Base-by-base conservation (phyloP, 2,797 vertebrate genomes). In the Fratercula arctica region DNA sequence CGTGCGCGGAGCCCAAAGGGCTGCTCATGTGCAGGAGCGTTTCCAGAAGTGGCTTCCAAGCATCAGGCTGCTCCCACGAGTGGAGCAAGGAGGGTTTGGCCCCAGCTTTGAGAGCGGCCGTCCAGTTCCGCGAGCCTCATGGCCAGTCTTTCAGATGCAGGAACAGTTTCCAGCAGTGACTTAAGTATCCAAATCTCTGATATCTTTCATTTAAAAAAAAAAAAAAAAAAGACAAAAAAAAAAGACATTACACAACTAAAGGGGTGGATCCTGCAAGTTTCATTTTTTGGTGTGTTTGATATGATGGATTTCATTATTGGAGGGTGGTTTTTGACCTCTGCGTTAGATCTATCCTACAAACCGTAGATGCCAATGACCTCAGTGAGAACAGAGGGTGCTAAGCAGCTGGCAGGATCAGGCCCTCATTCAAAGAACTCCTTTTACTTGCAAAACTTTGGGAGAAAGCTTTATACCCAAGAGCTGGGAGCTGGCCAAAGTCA, bases 401-500 rank as follows among this genome's bases (percentile, higher is more conserved):
- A 78, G 89, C 86, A 92, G 81, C 87, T 89, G 89, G 9, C 70
- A 89, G 86, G 69, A 93, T 83, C 89, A 72, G 85, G 46, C 35
- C 20, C 54, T 93, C 70, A 94, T 96, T 96, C 94, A 96, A 93
- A 92, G 59, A 73, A 72, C 91, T 91, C 57, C 31, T 96, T 97
- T 96, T 72, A 84, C 91, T 96, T 96, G 93, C 92, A 96, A 96
- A 97, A 75, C 67, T 60, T 73, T 67, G 41, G 89, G 89, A 87
- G 89, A 93, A 93, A 91, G 56, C 76, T 88, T 95, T 85, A 69
- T 95, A 84, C 89, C 63, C 95, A 50, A 77, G 87, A 90, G 59
- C 94, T 97, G 96, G 93, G 92, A 90, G 82, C 87, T 81, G 76
- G 97, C 97, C 97, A 97, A 96, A 93, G 92, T 95, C 95, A 96